Evolutionary conservation across 2,113 vertebrate species (phyloP), one percentile per base, ranked within the genome.

Genomic region (Murina feae): DNA sequence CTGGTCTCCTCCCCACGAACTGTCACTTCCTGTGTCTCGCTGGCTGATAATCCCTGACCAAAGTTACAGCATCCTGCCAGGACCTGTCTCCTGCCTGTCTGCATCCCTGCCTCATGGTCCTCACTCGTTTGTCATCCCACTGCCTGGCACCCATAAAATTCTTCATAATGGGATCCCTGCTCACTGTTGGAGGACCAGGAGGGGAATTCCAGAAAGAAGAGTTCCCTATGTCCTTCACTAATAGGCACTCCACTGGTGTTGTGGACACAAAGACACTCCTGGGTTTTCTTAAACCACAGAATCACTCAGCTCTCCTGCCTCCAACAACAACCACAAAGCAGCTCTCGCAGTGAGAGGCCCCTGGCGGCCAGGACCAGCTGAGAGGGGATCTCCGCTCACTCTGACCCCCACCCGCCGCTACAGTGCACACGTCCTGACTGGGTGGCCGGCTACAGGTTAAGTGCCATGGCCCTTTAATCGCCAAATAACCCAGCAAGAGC

Each of bases 141-240:
- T 25, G 51, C 25, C 11, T 0, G 1, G 9, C 65, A 25, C 5
- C 16, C 86, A 25, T 30, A 39, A 4, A 28, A 63, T 23, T 68
- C 42, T 21, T 35, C 63, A 17, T 14, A 47, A 47, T 3, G 49
- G 8, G 30, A 21, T 42, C 85, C n/a, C 7, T 1, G 16, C 11
- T 18, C 44, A 0, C 23, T 14, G 35, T 5, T 28, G 87, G 13
- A 71, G 49, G 68, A 20, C 6, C 76, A 47, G 82, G 30, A 35
- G 39, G 23, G 51, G 14, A 37, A 18, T 42, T 35, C 16, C n/a
- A 30, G 37, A 25, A 23, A 82, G 44, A 1, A 90, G 55, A 12
- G 60, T 4, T 8, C 9, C 2, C 28, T 1, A 0, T 13, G 10
- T 4, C 58, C 47, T 20, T 39, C 6, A 14, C 20, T 1, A 60